A percentile compares a stretch with the other conserved stretches of the same genome.
Evolutionary conservation across 1,140 invertebrate genomes (phyloP).

Genomic region (Calycopis cecrops): DNA sequence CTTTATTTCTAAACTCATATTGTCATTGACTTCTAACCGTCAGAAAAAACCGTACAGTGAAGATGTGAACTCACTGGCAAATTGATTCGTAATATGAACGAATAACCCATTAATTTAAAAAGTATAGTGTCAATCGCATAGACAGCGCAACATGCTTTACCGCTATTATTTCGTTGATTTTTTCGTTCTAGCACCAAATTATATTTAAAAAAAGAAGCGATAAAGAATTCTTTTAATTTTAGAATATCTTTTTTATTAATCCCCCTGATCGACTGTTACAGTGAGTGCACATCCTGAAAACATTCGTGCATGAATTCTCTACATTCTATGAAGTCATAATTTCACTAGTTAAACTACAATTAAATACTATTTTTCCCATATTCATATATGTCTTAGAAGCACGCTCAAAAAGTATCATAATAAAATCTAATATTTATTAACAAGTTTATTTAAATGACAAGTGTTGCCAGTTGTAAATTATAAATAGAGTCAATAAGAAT

Average conservation of each 20-base stretch:
- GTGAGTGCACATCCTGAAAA: constrained; percentile 20
- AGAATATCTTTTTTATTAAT: constrained; percentile 1
- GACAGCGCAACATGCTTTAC: no score
- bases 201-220: constrained; percentile 1
- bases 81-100: no score
- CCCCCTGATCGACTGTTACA: neutral
- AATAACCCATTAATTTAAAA: no score
- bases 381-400: constrained; percentile 28
- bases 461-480: constrained; percentile 9
- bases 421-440: constrained; percentile 20
- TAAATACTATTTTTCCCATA: constrained; percentile 26
- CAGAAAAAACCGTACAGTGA: constrained; percentile 30
- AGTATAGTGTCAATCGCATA: no score
- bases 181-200: constrained; percentile 16
- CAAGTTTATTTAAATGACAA: neutral
- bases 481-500: constrained; percentile 20
- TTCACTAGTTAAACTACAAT: constrained; percentile 20
- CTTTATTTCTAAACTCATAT: constrained; percentile 55
- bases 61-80: neutral
- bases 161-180: constrained; percentile 18
- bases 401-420: constrained; percentile 29
- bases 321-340: constrained; percentile 15
- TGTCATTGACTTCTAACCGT: constrained; percentile 53
- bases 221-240: neutral
- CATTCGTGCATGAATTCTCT: constrained; percentile 52